Conservation (phyloP, 2,113 vertebrate species). For the Varanus komodoensis region DNA sequence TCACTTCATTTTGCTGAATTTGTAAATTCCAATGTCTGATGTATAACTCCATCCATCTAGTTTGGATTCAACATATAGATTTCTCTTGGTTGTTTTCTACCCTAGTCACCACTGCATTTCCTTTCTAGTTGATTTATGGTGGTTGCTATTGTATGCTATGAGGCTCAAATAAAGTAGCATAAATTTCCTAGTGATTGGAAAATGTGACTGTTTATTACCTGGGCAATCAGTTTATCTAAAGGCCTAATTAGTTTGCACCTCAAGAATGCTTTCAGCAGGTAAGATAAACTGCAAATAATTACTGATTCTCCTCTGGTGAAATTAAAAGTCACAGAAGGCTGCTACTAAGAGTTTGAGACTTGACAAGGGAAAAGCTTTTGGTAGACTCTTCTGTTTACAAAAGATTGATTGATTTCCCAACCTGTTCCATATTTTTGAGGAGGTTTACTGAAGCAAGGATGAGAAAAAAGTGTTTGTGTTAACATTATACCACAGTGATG, state of each 20-base stretch:
- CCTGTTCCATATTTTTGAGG: constrained; percentile 19
- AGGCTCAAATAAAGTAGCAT: constrained; percentile 61
- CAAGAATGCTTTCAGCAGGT: constrained; percentile 65
- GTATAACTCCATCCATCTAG: not conserved
- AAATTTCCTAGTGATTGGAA: constrained; percentile 69
- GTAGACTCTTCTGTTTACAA: constrained; percentile 46
- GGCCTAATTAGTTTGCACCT: constrained; percentile 73
- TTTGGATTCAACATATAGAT: constrained; percentile 27
- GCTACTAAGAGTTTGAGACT: constrained; percentile 49
- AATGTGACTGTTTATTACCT: constrained; percentile 72
- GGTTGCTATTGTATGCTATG: constrained; percentile 53
- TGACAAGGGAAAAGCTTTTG: constrained; percentile 53
- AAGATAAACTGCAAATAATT: constrained; percentile 75
- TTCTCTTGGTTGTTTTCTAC: not conserved
- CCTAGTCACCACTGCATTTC: constrained; percentile 14
- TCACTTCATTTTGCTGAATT: not conserved
- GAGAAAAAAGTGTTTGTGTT: no score
- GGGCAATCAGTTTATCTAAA: constrained; percentile 74
- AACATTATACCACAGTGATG: no score
- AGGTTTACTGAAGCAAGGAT: not conserved
- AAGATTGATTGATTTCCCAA: constrained; percentile 36
- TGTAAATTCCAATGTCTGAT: constrained; percentile 11
- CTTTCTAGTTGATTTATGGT: constrained; percentile 62
- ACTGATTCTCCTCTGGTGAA: constrained; percentile 58
- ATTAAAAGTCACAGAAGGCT: constrained; percentile 70